phyloP scores from a whole-genome alignment of 2,113 vertebrate genomes.

The Aythya baeri region DNA sequence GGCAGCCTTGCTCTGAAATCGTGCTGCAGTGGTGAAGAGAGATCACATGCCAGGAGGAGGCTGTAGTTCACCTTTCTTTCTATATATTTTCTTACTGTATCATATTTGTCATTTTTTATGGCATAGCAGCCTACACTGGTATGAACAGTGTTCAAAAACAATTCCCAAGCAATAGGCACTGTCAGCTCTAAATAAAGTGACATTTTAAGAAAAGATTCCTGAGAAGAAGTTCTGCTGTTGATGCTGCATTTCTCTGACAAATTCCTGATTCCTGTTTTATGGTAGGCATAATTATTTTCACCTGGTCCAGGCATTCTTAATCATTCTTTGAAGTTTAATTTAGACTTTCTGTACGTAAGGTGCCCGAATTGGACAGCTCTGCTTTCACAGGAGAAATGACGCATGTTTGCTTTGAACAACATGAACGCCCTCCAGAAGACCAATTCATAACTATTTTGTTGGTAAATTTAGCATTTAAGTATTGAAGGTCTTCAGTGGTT shows the following conservation, averaged over 20 bases:
- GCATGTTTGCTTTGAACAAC: neutral
- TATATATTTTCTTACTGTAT: neutral
- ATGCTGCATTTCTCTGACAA: conserved; percentile 48
- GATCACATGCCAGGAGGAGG: neutral
- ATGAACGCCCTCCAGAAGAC: neutral
- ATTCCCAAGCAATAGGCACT: neutral
- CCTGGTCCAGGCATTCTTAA: neutral
- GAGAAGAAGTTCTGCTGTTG: conserved; percentile 38
- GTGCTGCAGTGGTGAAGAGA: conserved; percentile 13
- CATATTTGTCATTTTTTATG: neutral
- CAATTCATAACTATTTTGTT: neutral
- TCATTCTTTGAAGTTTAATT: neutral
- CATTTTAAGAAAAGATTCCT: neutral
- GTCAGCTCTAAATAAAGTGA: neutral
- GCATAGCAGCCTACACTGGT: rapidly evolving
- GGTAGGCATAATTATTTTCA: conserved; percentile 21
- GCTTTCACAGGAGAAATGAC: neutral
- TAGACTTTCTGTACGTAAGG: neutral
- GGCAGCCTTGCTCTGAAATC: neutral
- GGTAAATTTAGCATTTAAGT: neutral
- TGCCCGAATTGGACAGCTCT: neutral
- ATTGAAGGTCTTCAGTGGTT: neutral
- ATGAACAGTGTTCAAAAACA: neutral
- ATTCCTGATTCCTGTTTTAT: neutral
- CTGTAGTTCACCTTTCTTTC: neutral